A percentile compares a stretch with the other conserved stretches of the same genome.
These are phyloP conservation scores for Apotomis betuletana DNA, from an alignment of 2,888 invertebrate genomes.

Conservation along the genomic window DNA sequence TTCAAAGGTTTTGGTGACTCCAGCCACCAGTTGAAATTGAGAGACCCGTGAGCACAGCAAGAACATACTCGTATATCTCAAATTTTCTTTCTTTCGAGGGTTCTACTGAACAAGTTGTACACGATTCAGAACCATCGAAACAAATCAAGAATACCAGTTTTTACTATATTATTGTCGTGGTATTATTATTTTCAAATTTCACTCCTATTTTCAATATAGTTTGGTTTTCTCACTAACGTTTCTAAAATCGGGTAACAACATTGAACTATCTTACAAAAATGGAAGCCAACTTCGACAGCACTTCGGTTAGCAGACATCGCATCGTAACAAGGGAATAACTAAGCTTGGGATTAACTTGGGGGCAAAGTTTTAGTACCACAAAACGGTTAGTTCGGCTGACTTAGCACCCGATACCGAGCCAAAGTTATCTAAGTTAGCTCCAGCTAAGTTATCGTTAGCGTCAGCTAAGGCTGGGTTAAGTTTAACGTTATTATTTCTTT, in stretches of 20 bases:
- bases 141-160: too few species aligned
- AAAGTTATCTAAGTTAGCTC: conserved; percentile 73
- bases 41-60: too few species aligned
- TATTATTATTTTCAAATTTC: too few species aligned
- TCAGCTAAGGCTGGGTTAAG: conserved; percentile 69
- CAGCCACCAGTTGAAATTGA: too few species aligned
- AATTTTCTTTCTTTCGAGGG: too few species aligned
- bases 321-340: conserved; percentile 43
- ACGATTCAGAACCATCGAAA: too few species aligned
- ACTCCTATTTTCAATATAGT: too few species aligned
- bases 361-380: conserved; percentile 66
- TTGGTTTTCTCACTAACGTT: too few species aligned
- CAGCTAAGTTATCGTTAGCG: conserved; percentile 70
- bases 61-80: too few species aligned
- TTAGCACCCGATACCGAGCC: conserved; percentile 74
- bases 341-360: conserved; percentile 56
- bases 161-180: too few species aligned
- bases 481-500: conserved; percentile 72
- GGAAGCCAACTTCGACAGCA: conserved; percentile 30
- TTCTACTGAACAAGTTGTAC: too few species aligned
- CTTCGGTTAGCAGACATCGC: conserved; percentile 35
- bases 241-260: neutral
- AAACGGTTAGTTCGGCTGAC: conserved; percentile 74
- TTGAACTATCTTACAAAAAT: conserved; percentile 11
- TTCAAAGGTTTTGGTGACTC: too few species aligned